Evolutionary conservation across 30 jellyfish, hydroid and myxozoan species (phyloP).

Genomic region (Sanderia malayensis): DNA sequence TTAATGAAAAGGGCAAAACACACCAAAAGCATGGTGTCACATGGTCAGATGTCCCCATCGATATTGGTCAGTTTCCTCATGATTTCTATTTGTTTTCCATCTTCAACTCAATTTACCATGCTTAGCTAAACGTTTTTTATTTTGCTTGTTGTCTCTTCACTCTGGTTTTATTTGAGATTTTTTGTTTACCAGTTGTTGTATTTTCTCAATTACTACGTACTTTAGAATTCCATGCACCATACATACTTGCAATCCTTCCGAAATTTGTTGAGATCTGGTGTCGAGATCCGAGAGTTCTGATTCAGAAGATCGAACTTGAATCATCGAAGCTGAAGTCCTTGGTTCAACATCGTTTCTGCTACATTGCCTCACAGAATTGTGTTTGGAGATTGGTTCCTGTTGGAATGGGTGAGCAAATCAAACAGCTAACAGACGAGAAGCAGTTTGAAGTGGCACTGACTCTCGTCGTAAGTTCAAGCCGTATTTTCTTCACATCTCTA

Average conservation of each 20-base stretch:
- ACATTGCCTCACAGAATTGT: constrained; percentile 56
- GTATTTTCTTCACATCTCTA: too few species aligned
- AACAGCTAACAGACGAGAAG: constrained; percentile 67
- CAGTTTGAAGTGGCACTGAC: constrained; percentile 81
- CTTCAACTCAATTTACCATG: too few species aligned
- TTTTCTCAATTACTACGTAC: background rate
- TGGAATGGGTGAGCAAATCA: constrained; percentile 53
- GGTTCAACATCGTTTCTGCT: constrained; percentile 44
- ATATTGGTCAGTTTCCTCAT: constrained; percentile 61
- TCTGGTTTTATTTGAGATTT: too few species aligned
- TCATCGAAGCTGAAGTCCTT: constrained; percentile 48
- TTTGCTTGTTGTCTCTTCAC: too few species aligned
- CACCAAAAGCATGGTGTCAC: constrained; percentile 82
- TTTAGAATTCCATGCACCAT: constrained; percentile 60
- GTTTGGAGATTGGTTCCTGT: constrained; percentile 91
- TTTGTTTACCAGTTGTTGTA: background rate
- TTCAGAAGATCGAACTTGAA: constrained; percentile 71
- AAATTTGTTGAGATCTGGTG: constrained; percentile 79
- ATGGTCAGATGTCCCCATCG: constrained; percentile 92
- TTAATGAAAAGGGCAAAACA: constrained; percentile 55
- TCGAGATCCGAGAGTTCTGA: constrained; percentile 70
- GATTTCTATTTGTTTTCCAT: too few species aligned
- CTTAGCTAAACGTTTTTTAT: too few species aligned
- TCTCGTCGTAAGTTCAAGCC: constrained; percentile 51
- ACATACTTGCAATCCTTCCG: constrained; percentile 79